Base-by-base conservation (phyloP, 2,888 invertebrate genomes). In the Aphodius granarius region DNA sequence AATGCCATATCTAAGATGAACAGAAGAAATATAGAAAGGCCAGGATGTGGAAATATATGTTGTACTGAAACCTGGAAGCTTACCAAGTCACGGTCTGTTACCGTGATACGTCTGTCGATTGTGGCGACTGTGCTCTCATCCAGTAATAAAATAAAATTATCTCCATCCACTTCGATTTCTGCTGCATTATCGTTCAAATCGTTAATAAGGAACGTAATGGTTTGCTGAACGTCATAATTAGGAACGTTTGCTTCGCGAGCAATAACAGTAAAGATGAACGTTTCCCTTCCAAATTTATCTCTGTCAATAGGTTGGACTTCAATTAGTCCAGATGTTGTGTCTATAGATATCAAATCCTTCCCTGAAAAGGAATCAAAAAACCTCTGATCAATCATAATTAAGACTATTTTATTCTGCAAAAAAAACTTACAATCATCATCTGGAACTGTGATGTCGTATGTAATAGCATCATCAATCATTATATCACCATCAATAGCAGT, bases 151-250 rank as follows among this genome's bases (percentile, higher is more conserved):
- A 9, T 5, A 68, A 68, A 84, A 5, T 71, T 75, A 76, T 88
- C 87, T 18, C 63, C 4, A 71, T 78, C 77, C 4, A 78, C 21
- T 15, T 87, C 81, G 0, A 91, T 89, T 79, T 82, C 81, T 0
- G 94, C 94, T 15, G 81, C 82, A 82, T 94, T 91, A 83, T 95
- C 93, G 83, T 95, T 94, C 22, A 92, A 87, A 81, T 91, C 91
- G 20, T 85, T 83, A 16, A 91, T 86, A 23, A 86, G 84, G 43
- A 88, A 83, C 9, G 82, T 83, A 17, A 88, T 81, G 6, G 77
- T 79, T 64, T 81, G 76, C 16, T 74, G 73, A 19, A 81, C 79
- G 5, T 75, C 75, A 0, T 82, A 82, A 2, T 73, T 77, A 1
- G 76, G 66, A 66, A 85, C 81, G 6, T 80, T 78, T 9, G 80